Base-by-base conservation (phyloP, 2,888 invertebrate species). In the Pachliopta kotzebuea region DNA sequence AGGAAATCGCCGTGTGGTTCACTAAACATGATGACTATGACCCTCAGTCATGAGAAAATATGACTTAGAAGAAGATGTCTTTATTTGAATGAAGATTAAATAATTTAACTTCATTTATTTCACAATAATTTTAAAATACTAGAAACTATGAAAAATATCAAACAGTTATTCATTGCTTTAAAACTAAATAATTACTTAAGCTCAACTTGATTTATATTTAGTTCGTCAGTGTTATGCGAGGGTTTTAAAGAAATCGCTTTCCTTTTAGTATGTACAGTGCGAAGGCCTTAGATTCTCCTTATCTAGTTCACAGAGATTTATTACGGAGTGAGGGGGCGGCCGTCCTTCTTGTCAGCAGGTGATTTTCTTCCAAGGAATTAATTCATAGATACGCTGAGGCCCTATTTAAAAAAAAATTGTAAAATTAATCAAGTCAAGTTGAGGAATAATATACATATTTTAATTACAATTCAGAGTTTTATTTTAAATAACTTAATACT, bases 281-380 rank as follows among this genome's bases (percentile, higher is more conserved):
- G 56, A 52, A 57, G 37, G 62, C 37, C 23, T 69, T 70, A 69
- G 71, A 62, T 66, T 60, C 55, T 69, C 67, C 69, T 77, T 78
- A 79, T 78, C 79, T 77, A 71, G 70, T 72, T 68, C 66, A 59
- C 59, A 52, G 67, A 77, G 76, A 79, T 79, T 79, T 76, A 79
- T 78, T 75, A 67, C 71, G 62, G 65, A 63, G 64, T 53, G 65
- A 71, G 75, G 69, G 18, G 68, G 71, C 69, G 74, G 72, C 73
- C 73, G 72, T 74, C 73, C 75, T 69, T 75, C 69, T 72, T 75
- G 74, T 75, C 76, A 72, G 74, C 76, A 74, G 69, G 68, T 72
- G 69, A 70, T 76, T 79, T 75, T 71, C 69, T 71, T 71, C 68
- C 54, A 67, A 52, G 60, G 70, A 73, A 72, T 76, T 75, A 76